phyloP scores from a whole-genome alignment of 2,888 invertebrate species.

The Pasiphila rectangulata region DNA sequence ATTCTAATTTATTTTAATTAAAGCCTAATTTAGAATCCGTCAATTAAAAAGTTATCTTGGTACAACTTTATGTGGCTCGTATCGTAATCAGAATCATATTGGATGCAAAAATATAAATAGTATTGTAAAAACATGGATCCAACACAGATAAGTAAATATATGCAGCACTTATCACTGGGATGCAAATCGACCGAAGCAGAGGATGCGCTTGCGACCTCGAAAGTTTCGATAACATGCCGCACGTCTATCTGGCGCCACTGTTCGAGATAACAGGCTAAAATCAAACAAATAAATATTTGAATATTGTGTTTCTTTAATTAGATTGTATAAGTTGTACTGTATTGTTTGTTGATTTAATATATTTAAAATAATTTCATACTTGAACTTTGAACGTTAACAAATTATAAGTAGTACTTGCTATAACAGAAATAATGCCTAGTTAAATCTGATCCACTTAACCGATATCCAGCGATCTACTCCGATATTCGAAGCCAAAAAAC shows the following conservation, averaged over 20 bases:
- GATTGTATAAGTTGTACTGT: too few species aligned
- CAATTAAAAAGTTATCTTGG: too few species aligned
- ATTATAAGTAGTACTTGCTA: too few species aligned
- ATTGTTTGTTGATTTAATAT: too few species aligned
- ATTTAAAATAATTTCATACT: too few species aligned
- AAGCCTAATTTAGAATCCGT: too few species aligned
- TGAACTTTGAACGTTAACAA: too few species aligned
- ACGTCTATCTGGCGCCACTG: constrained; percentile 53
- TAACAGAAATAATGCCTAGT: too few species aligned
- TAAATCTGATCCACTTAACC: neutral
- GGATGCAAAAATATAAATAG: neutral
- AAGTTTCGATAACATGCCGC: constrained; percentile 46
- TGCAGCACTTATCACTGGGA: constrained; percentile 16
- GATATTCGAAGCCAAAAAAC: constrained; percentile 17
- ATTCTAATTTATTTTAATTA: too few species aligned
- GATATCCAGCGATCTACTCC: constrained; percentile 4
- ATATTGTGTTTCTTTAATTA: too few species aligned
- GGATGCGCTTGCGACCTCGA: constrained; percentile 46
- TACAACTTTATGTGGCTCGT: too few species aligned
- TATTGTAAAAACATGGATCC: neutral
- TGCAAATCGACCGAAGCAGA: constrained; percentile 29
- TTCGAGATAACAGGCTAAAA: constrained; percentile 40
- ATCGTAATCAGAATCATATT: too few species aligned
- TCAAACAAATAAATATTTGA: neutral
- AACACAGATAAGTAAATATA: constrained; percentile 11